Conservation (phyloP, 2,888 invertebrate species). For the Timema cristinae region DNA sequence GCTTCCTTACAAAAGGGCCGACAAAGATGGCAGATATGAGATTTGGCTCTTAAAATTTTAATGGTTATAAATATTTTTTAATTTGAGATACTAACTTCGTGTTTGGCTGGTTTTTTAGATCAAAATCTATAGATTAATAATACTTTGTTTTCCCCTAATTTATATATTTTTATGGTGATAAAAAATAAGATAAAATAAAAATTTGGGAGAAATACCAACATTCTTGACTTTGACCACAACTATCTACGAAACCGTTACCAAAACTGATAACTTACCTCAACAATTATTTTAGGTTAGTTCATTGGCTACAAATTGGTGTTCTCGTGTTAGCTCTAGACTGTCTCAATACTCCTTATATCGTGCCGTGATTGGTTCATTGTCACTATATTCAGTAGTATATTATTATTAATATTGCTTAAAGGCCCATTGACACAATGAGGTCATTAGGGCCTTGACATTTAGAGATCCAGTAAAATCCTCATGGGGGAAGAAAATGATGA, state of each 20-base stretch:
- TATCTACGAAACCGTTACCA: neutral
- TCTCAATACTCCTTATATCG: neutral
- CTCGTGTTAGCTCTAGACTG: neutral
- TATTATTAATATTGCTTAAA: conserved; percentile 29
- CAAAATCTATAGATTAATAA: too few species aligned
- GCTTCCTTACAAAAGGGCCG: too few species aligned
- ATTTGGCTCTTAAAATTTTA: too few species aligned
- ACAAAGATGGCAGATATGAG: too few species aligned
- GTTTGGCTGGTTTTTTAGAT: too few species aligned
- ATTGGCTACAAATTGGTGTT: neutral
- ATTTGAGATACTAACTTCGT: too few species aligned
- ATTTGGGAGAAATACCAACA: neutral
- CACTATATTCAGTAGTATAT: neutral
- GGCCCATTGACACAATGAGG: too few species aligned
- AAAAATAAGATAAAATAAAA: neutral
- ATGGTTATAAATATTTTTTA: too few species aligned
- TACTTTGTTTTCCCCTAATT: too few species aligned
- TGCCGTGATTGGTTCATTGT: conserved; percentile 7
- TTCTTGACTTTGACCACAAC: neutral
- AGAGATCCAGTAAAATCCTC: too few species aligned
- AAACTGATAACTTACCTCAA: neutral
- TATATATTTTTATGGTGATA: neutral
- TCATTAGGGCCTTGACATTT: too few species aligned
- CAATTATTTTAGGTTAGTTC: neutral
- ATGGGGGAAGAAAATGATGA: too few species aligned